A percentile compares a stretch with the other conserved stretches of the same genome.
Evolutionary conservation across 2,113 vertebrate species (phyloP).

Genomic region (Genyomyrus donnyi): DNA sequence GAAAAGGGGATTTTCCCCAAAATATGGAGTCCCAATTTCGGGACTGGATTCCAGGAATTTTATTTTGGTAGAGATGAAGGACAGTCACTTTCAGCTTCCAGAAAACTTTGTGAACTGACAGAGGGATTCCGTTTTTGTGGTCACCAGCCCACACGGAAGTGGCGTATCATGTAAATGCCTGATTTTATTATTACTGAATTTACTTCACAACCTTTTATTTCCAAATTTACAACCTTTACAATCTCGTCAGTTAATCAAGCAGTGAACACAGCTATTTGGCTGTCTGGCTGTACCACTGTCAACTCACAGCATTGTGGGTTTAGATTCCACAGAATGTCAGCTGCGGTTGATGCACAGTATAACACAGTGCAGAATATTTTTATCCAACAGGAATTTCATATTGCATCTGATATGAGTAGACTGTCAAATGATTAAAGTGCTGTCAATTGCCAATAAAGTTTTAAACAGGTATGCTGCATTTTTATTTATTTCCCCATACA

Average conservation of each 20-base stretch:
- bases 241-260: background rate
- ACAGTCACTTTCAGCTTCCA: background rate
- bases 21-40: background rate
- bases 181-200: background rate
- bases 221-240: background rate
- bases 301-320: background rate
- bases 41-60: background rate
- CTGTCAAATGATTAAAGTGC: background rate
- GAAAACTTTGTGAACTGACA: background rate
- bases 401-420: background rate
- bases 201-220: background rate
- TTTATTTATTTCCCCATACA: background rate
- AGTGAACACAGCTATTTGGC: background rate
- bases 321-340: background rate
- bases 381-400: background rate
- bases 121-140: background rate
- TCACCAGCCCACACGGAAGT: background rate
- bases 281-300: background rate
- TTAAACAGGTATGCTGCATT: background rate
- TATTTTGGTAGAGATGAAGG: background rate
- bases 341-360: background rate
- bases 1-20: background rate
- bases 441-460: constrained; percentile 1
- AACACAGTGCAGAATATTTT: background rate
- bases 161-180: background rate